Conservation (phyloP, 2,888 invertebrate genomes). For the Philhelius pedissequus region DNA sequence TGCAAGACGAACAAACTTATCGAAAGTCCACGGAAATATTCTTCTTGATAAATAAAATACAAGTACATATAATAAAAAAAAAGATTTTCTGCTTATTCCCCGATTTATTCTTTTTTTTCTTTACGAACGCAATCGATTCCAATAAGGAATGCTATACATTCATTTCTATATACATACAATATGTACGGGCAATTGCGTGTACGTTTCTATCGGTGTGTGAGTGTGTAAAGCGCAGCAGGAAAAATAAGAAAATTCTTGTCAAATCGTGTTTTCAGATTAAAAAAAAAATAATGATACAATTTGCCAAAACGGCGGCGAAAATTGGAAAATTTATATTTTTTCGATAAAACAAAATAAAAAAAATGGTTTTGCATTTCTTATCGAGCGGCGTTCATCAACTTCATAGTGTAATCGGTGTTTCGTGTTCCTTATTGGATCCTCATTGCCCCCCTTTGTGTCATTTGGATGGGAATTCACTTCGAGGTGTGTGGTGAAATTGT, state of each 20-base stretch:
- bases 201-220: neutral
- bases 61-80: neutral
- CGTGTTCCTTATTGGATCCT: conserved; percentile 53
- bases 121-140: conserved; percentile 61
- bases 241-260: conserved; percentile 22
- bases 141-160: conserved; percentile 62
- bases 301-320: conserved; percentile 14
- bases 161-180: neutral
- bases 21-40: conserved; percentile 1
- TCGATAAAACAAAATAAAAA: neutral
- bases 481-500: conserved; percentile 59
- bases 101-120: conserved; percentile 5
- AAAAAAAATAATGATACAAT: conserved; percentile 1
- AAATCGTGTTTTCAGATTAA: conserved; percentile 20
- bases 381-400: conserved; percentile 39
- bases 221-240: conserved; percentile 61
- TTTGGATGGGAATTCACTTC: neutral
- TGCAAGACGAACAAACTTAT: neutral
- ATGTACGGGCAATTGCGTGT: conserved; percentile 29
- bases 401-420: conserved; percentile 49
- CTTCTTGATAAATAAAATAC: neutral
- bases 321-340: neutral
- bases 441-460: conserved; percentile 23
- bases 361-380: conserved; percentile 53
- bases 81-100: conserved; percentile 2